These are phyloP conservation scores for Rhincodon typus DNA, from an alignment of 2,797 vertebrate genomes.

Conservation along the genomic window DNA sequence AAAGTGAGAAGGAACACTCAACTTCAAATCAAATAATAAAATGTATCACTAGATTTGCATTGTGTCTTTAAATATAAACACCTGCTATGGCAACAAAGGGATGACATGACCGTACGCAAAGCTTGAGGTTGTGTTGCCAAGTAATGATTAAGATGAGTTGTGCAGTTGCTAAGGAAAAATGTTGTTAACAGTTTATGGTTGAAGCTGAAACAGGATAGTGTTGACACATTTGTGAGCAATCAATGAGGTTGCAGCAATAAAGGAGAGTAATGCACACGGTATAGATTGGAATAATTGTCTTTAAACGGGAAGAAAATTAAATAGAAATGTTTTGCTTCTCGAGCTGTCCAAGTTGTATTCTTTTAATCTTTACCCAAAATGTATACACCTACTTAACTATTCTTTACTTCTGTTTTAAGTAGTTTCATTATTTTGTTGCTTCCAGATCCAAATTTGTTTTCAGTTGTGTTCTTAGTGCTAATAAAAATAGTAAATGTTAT, in stretches of 20 bases:
- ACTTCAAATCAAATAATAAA: slow-evolving; percentile 35
- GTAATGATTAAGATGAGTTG: slow-evolving; percentile 52
- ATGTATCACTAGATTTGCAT: slow-evolving; percentile 43
- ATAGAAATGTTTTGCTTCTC: not conserved
- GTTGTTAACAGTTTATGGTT: slow-evolving; percentile 54
- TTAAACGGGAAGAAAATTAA: not conserved
- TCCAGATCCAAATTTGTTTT: not conserved
- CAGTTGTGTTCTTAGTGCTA: not conserved
- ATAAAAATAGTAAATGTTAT: not conserved
- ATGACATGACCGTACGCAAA: slow-evolving; percentile 39
- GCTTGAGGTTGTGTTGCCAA: slow-evolving; percentile 47
- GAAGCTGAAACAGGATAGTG: slow-evolving; percentile 56
- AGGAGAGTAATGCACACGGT: not conserved
- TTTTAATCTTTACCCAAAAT: not conserved
- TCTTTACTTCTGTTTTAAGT: not conserved
- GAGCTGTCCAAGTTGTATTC: not conserved
- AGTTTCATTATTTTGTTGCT: not conserved
- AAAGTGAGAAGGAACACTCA: not conserved
- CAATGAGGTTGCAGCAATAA: slow-evolving; percentile 47
- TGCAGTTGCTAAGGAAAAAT: slow-evolving; percentile 54
- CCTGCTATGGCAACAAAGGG: slow-evolving; percentile 49
- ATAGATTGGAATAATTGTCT: not conserved
- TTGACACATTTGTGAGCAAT: slow-evolving; percentile 62
- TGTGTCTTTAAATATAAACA: slow-evolving; percentile 48
- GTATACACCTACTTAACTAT: not conserved